Conservation (phyloP, 2,797 vertebrate genomes). For the Aplochiton taeniatus region DNA sequence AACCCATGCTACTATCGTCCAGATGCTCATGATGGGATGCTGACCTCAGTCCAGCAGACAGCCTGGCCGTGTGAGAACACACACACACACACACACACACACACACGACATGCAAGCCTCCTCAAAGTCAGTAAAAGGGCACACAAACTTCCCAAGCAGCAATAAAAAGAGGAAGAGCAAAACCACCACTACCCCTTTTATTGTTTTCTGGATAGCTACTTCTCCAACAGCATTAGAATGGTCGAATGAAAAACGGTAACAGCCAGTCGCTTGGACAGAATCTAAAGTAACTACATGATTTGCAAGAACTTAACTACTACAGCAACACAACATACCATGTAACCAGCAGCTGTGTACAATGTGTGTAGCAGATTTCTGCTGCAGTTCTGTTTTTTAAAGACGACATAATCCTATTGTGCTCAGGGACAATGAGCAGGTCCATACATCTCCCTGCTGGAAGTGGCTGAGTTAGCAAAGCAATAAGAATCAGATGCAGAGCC, state of each 20-base stretch:
- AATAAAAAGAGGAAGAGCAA: slow-evolving; percentile 27
- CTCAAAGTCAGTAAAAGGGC: slow-evolving; percentile 52
- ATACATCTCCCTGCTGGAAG: neutral
- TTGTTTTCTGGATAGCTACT: slow-evolving; percentile 7
- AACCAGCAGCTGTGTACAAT: too few relatives aligned
- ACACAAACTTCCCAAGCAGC: slow-evolving; percentile 20
- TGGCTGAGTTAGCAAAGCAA: slow-evolving; percentile 19
- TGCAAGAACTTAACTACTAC: too few relatives aligned
- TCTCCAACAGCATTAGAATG: too few relatives aligned
- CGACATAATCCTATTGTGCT: neutral
- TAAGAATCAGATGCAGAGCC: slow-evolving; percentile 27
- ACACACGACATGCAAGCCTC: neutral
- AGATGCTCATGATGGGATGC: slow-evolving; percentile 52
- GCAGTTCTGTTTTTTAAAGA: too few relatives aligned
- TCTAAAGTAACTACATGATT: too few relatives aligned
- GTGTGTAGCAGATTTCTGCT: too few relatives aligned
- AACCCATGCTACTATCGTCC: slow-evolving; percentile 23
- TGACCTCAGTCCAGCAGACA: slow-evolving; percentile 49
- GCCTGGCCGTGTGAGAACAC: slow-evolving; percentile 35
- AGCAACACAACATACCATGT: too few relatives aligned
- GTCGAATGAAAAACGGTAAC: too few relatives aligned
- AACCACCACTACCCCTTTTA: slow-evolving; percentile 22
- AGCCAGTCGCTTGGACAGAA: too few relatives aligned
- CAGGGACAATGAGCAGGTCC: neutral
- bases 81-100: neutral